These are phyloP conservation scores for Conger conger DNA, from an alignment of 2,113 vertebrate species.

Conservation along the genomic window DNA sequence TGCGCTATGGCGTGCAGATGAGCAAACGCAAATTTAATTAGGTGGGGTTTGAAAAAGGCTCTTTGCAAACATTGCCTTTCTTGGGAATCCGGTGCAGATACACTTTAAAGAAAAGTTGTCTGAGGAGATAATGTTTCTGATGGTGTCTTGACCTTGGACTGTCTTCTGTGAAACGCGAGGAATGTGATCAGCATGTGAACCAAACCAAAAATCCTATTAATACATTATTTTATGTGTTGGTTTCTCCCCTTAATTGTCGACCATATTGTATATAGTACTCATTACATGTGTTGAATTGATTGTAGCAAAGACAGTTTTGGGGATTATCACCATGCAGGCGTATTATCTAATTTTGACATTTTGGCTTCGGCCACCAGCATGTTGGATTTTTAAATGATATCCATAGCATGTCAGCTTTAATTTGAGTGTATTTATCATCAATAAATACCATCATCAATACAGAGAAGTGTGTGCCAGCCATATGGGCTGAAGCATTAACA, in stretches of 20 bases:
- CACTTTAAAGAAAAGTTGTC: background rate
- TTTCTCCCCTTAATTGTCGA: background rate
- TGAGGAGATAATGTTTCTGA: background rate
- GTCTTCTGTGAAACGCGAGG: background rate
- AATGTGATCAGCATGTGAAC: background rate
- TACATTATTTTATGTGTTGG: background rate
- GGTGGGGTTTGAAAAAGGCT: background rate
- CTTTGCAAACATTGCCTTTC: background rate
- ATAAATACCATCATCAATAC: too few species aligned
- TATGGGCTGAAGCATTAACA: too few species aligned
- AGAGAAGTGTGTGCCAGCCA: too few species aligned
- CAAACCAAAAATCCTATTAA: background rate
- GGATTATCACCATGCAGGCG: too few species aligned
- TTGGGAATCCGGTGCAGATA: background rate
- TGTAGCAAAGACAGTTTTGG: too few species aligned
- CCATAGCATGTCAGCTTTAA: too few species aligned
- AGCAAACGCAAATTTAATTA: background rate
- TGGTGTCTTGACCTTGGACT: background rate
- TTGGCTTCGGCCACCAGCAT: too few species aligned
- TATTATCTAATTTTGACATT: too few species aligned
- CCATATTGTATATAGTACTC: background rate
- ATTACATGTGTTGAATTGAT: too few species aligned
- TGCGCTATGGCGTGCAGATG: background rate
- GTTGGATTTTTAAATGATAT: too few species aligned
- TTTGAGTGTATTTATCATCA: too few species aligned